Evolutionary conservation across 2,888 invertebrate genomes (phyloP).

Genomic region (Xanthia icteritia): DNA sequence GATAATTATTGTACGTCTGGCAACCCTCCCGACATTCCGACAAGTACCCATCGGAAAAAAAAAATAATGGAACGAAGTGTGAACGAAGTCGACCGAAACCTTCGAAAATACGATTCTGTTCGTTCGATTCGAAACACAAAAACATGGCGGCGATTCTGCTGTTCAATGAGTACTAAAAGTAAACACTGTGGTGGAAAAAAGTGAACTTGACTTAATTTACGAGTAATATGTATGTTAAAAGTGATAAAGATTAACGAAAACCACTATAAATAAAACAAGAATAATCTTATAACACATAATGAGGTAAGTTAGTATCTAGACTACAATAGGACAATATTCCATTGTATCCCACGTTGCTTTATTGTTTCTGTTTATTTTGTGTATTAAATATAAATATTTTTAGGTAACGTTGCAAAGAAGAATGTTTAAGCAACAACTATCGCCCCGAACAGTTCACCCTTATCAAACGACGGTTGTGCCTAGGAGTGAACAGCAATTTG

Average conservation of each 20-base stretch:
- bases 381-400: slow-evolving; percentile 51
- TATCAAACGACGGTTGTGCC: slow-evolving; percentile 89
- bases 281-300: slow-evolving; percentile 35
- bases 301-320: slow-evolving; percentile 44
- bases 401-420: slow-evolving; percentile 69
- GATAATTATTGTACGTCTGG: no score
- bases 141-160: slow-evolving; percentile 48
- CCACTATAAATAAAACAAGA: slow-evolving; percentile 4
- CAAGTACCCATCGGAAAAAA: no score
- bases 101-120: not conserved
- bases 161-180: slow-evolving; percentile 47
- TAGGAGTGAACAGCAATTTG: slow-evolving; percentile 85
- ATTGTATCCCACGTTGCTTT: slow-evolving; percentile 54
- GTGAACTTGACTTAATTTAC: not conserved
- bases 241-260: slow-evolving; percentile 1
- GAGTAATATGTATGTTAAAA: slow-evolving; percentile 7
- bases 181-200: slow-evolving; percentile 25
- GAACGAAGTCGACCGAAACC: not conserved
- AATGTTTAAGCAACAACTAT: slow-evolving; percentile 89
- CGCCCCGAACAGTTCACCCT: slow-evolving; percentile 87
- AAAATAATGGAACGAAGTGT: not conserved
- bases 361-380: slow-evolving; percentile 56
- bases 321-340: not conserved
- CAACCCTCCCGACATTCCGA: no score
- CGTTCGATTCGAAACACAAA: slow-evolving; percentile 40